phyloP scores from a whole-genome alignment of 2,113 vertebrate species.

The Galeopterus variegatus region DNA sequence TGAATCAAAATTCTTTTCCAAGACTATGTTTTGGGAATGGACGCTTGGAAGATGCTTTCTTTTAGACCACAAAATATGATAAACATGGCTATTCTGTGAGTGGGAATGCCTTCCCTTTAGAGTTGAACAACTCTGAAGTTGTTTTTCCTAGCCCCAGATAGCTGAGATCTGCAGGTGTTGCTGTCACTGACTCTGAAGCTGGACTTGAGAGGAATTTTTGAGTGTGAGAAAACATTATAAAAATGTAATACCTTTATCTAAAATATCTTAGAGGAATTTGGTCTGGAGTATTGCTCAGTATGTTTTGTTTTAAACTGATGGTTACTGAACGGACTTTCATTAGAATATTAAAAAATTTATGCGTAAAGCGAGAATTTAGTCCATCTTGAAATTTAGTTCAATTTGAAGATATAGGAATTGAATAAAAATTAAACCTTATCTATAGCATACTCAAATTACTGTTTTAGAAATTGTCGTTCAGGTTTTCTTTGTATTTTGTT shows the following conservation, averaged over 20 bases:
- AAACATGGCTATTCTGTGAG: not conserved
- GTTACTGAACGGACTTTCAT: constrained; percentile 9
- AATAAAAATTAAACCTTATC: constrained; percentile 46
- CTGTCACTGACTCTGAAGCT: constrained; percentile 44
- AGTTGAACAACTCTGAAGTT: not conserved
- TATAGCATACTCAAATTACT: not conserved
- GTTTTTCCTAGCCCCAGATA: constrained; percentile 22
- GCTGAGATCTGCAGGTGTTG: not conserved
- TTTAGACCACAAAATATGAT: constrained; percentile 30
- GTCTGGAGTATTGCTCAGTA: constrained; percentile 37
- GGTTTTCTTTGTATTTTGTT: constrained; percentile 39
- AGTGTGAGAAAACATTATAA: constrained; percentile 30
- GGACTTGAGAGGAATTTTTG: constrained; percentile 48
- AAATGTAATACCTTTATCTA: constrained; percentile 24
- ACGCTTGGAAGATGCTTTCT: constrained; percentile 11
- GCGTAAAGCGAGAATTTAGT: constrained; percentile 35
- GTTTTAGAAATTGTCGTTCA: constrained; percentile 45
- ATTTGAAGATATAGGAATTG: constrained; percentile 44
- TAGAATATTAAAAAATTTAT: constrained; percentile 46
- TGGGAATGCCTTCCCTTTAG: not conserved
- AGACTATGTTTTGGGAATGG: constrained; percentile 28
- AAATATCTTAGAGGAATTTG: constrained; percentile 35
- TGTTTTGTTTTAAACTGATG: not conserved
- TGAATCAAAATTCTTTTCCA: constrained; percentile 31
- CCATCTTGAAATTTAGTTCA: not conserved